Evolutionary conservation across 2,888 invertebrate genomes (phyloP), one percentile per base, ranked within the genome.

Genomic region (Dryobotodes eremita): DNA sequence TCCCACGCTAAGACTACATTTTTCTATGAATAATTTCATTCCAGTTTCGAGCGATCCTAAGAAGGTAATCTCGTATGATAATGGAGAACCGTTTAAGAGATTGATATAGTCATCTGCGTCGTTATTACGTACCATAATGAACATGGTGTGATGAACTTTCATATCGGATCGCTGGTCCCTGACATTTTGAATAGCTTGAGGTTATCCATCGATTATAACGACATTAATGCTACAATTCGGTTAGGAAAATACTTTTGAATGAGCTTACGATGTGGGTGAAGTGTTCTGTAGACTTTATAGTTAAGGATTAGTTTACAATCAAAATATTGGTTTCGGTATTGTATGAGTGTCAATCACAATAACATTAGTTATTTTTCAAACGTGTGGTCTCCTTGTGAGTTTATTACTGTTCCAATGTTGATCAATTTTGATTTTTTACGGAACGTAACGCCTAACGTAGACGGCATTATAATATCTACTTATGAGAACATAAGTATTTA

Each of bases 71-170:
- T 90, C 93, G 92, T 92, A 89, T 88, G 88, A 92, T 91, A 95
- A 94, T 95, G 95, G 95, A 94, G 87, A 95, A 93, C 84, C 86
- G 83, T 88, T 87, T 85, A 87, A 85, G 90, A 94, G 93, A 95
- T 95, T 94, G 95, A 96, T 96, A 95, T 93, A 96, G 95, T 94
- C 96, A 95, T 96, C 94, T 94, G 90, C 91, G 90, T 94, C 93
- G 93, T 94, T 95, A 95, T 95, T 95, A 94, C 93, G 91, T 92
- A 91, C 93, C 94, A 94, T 95, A 96, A 96, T 96, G 94, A 95
- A 94, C 94, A 93, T 91, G 91, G 93, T 94, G 93, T 95, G 95
- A 96, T 96, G 95, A 96, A 96, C 96, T 95, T 96, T 95, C 93
- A 90, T 95, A 94, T 94, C 93, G 92, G 89, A 93, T 92, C 91